Conservation (phyloP, 1,140 invertebrate species). For the Druon quercuslanigerum region DNA sequence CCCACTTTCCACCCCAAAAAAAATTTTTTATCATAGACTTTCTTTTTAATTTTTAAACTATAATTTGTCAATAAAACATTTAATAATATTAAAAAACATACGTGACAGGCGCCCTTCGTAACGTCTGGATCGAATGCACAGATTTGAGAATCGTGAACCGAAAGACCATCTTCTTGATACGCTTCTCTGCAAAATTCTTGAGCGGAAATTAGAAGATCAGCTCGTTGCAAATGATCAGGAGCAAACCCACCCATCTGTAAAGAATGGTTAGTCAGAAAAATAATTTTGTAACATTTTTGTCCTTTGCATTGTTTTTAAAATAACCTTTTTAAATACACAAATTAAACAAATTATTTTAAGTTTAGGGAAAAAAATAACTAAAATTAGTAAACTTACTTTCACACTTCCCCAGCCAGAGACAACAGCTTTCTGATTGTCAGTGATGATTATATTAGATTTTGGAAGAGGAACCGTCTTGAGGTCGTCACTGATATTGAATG, state of each 20-base stretch:
- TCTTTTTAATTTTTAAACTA: too few relatives aligned
- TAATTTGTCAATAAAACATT: too few relatives aligned
- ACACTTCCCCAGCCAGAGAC: conserved; percentile 43
- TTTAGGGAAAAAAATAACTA: background rate
- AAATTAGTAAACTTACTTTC: background rate
- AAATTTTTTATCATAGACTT: too few relatives aligned
- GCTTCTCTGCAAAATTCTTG: conserved; percentile 33
- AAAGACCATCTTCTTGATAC: background rate
- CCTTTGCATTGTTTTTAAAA: too few relatives aligned
- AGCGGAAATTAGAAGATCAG: conserved; percentile 34
- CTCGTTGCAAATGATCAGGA: conserved; percentile 36
- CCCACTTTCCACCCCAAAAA: too few relatives aligned
- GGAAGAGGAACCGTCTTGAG: background rate
- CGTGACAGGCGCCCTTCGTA: conserved; percentile 39
- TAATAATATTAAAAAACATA: conserved; percentile 12
- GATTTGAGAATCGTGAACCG: conserved; percentile 41
- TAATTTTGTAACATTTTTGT: too few relatives aligned
- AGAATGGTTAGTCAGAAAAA: background rate
- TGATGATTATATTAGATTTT: background rate
- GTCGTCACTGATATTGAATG: background rate
- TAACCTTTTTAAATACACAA: too few relatives aligned
- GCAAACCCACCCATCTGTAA: conserved; percentile 25
- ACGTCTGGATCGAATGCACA: conserved; percentile 39
- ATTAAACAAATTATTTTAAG: background rate
- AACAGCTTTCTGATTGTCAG: conserved; percentile 10